A percentile compares a stretch with the other conserved stretches of the same genome.
Conservation (phyloP, 2,797 vertebrate genomes). For the Pantherophis alleghaniensis region DNA sequence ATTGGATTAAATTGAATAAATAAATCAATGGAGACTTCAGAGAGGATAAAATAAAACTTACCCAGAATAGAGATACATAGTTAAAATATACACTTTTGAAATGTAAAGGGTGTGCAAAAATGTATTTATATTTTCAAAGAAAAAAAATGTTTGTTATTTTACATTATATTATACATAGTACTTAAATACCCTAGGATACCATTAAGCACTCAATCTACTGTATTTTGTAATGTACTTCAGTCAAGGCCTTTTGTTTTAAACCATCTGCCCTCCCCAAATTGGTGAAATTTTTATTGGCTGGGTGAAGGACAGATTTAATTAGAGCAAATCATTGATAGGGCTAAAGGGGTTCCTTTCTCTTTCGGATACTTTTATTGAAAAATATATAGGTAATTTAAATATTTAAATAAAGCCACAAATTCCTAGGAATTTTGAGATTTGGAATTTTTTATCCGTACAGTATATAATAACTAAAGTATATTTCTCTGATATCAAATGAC, state of each 20-base stretch:
- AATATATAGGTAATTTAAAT: neutral
- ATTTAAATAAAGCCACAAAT: neutral
- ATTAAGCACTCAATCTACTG: slow-evolving; percentile 57
- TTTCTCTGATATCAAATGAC: neutral
- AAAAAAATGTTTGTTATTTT: slow-evolving; percentile 49
- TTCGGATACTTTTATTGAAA: slow-evolving; percentile 8
- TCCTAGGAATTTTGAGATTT: neutral
- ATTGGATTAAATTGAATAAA: neutral
- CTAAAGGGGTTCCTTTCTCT: slow-evolving; percentile 46
- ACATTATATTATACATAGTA: slow-evolving; percentile 53
- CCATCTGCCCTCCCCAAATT: slow-evolving; percentile 62
- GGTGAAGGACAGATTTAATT: slow-evolving; percentile 52
- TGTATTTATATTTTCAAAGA: slow-evolving; percentile 26
- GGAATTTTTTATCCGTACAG: neutral
- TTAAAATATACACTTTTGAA: slow-evolving; percentile 51
- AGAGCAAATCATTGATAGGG: slow-evolving; percentile 41
- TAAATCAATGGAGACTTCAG: slow-evolving; percentile 38
- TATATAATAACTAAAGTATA: neutral
- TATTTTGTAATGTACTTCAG: slow-evolving; percentile 59
- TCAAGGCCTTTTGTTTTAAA: slow-evolving; percentile 69
- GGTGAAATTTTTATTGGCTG: slow-evolving; percentile 55
- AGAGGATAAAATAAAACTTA: slow-evolving; percentile 37
- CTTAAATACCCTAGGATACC: slow-evolving; percentile 60
- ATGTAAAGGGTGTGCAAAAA: slow-evolving; percentile 33
- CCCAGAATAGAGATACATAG: slow-evolving; percentile 47